Percentiles rank a stretch among this genome's conserved stretches.
These are phyloP conservation scores for Tetramorium alpestre DNA, from an alignment of 1,140 invertebrate genomes.

Conservation along the genomic window DNA sequence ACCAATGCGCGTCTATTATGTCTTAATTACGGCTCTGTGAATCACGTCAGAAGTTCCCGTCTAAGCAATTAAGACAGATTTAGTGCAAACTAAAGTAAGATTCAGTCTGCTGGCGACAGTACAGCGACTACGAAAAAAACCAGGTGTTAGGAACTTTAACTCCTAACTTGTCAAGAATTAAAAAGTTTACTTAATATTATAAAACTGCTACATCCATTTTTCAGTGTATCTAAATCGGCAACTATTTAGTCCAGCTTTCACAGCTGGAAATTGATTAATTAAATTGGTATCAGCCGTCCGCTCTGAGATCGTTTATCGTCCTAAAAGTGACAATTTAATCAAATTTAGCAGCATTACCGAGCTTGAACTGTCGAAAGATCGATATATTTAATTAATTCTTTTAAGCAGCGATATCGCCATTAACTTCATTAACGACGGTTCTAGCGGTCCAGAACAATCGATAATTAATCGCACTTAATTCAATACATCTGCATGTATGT, in stretches of 20 bases:
- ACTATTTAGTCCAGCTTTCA: not conserved
- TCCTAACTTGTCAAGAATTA: not conserved
- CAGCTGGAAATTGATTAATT: constrained; percentile 24
- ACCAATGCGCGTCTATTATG: not conserved
- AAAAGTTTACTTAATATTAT: constrained; percentile 23
- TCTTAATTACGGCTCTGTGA: not conserved
- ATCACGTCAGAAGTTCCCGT: constrained; percentile 9
- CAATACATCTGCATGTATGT: not conserved
- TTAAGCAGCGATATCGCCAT: constrained; percentile 38
- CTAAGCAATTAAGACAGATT: constrained; percentile 52
- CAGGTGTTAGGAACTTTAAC: not conserved
- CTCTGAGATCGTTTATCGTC: not conserved
- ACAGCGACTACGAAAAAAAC: not conserved
- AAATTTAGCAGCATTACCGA: not conserved
- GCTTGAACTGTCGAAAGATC: constrained; percentile 20
- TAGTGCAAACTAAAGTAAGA: constrained; percentile 41
- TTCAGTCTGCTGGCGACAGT: not conserved
- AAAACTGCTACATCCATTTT: not conserved
- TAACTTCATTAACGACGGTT: constrained; percentile 19
- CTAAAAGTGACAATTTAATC: constrained; percentile 44
- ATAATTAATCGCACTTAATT: constrained; percentile 30
- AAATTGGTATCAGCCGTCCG: not conserved
- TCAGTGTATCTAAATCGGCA: not conserved
- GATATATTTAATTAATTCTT: constrained; percentile 55
- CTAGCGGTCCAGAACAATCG: not conserved